phyloP scores from a whole-genome alignment of 2,888 invertebrate genomes.

The Lucinisca nassula region DNA sequence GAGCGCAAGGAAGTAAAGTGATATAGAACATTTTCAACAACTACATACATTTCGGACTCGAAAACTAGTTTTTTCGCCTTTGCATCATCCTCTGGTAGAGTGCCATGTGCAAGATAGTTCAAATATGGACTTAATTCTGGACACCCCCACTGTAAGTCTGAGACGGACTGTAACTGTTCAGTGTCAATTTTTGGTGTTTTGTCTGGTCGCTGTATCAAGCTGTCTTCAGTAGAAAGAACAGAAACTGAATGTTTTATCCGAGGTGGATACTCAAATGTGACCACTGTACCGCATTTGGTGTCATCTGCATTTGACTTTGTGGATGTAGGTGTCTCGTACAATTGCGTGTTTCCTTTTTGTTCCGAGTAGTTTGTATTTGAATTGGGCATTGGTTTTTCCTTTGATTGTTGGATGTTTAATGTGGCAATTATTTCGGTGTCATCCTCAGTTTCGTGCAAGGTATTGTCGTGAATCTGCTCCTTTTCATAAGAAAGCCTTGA shows the following conservation, averaged over 20 bases:
- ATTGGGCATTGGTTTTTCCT: not conserved
- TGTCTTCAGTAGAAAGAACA: constrained; percentile 47
- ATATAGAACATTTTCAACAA: constrained; percentile 46
- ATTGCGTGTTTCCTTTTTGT: not conserved
- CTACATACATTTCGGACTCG: constrained; percentile 31
- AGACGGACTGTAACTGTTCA: not conserved
- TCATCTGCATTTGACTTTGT: not conserved
- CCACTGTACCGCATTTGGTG: not conserved
- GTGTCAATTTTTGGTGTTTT: not conserved
- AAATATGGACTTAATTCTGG: constrained; percentile 38
- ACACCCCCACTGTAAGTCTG: constrained; percentile 42
- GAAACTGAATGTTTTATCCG: not conserved
- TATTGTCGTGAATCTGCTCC: too few relatives aligned
- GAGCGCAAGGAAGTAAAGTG: constrained; percentile 26
- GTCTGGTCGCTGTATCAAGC: not conserved
- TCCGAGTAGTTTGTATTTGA: not conserved
- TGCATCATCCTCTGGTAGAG: constrained; percentile 31
- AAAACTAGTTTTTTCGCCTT: constrained; percentile 14
- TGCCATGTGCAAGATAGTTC: constrained; percentile 16
- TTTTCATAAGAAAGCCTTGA: not conserved
- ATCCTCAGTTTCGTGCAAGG: not conserved
- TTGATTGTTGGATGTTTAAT: too few relatives aligned
- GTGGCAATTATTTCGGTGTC: not conserved
- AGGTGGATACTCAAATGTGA: not conserved
- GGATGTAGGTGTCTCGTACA: not conserved